Base-by-base conservation (phyloP, 1,140 invertebrate species). In the Listronotus bonariensis region DNA sequence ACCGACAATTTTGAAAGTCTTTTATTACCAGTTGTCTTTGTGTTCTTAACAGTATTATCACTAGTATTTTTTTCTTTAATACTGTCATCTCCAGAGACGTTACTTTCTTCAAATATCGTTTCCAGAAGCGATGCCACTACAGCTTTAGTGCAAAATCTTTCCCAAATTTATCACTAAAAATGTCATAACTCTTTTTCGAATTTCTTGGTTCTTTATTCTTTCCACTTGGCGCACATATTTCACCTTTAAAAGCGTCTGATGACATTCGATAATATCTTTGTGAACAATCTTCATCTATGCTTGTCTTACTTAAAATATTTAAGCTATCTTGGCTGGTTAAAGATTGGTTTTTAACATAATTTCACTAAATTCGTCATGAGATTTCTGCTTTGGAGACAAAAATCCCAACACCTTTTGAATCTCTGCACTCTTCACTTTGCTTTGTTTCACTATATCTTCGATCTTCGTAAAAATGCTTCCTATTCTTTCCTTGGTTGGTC, bases 211-310 rank as follows among this genome's bases (percentile, higher is more conserved):
- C 40, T 26, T 26, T 26, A 26, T 5, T 5, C 2, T 5, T 26
- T 26, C 2, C 20, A 26, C 2, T 26, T n/a, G 11, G 55, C 17
- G 26, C 12, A 48, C 8, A 60, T 7, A 51, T 18, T 4, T n/a
- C 31, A 12, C 34, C 34, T 17, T 60, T 51, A 32, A 60, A 51
- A 32, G 26, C 49, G 32, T 60, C 48, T 0, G 58, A 51, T 7
- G 58, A 62, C 51, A 62, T 62, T 4, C 18, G 15, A 36, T 62
- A 62, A 32, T 17, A 17, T 42, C 46, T 31, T 36, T 62, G 43
- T 18, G 18, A 32, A 20, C 6, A 17, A 12, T 40, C 26, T n/a
- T 4, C 9, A 12, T 34, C 8, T 15, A 15, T 43, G 41, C 41
- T 43, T 43, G 8, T 7, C 8, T n/a, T 8, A 14, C 7, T n/a